These are phyloP conservation scores for Lucilia sericata DNA, from an alignment of 1,140 invertebrate genomes.

Conservation along the genomic window DNA sequence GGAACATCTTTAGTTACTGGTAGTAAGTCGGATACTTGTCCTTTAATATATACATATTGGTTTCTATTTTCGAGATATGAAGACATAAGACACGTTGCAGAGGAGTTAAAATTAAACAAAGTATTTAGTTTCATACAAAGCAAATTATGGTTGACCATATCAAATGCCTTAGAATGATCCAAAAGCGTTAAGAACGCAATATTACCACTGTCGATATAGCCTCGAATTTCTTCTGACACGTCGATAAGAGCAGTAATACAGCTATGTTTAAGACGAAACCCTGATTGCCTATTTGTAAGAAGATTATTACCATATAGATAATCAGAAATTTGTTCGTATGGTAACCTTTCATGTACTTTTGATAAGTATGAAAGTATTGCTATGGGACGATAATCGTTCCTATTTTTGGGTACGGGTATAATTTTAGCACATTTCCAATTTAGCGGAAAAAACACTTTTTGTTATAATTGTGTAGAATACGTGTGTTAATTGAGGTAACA, in stretches of 20 bases:
- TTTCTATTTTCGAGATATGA: no score
- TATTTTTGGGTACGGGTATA: neutral
- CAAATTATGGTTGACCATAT: no score
- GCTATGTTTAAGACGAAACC: neutral
- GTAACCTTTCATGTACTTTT: neutral
- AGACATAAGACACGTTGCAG: no score
- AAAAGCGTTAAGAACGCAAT: no score
- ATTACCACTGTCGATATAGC: no score
- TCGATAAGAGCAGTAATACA: neutral
- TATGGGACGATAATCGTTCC: neutral
- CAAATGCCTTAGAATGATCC: no score
- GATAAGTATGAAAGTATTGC: neutral
- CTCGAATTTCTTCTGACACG: no score
- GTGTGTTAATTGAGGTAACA: neutral
- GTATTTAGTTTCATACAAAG: no score
- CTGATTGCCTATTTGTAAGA: neutral
- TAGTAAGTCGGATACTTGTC: no score
- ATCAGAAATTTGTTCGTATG: neutral
- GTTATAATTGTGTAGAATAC: neutral
- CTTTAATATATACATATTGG: no score
- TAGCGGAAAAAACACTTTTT: neutral
- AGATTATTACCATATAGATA: neutral
- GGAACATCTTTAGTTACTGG: no score
- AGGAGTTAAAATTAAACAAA: no score
- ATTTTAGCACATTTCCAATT: neutral